phyloP scores from a whole-genome alignment of 2,888 invertebrate genomes.

The Hylaea fasciaria region DNA sequence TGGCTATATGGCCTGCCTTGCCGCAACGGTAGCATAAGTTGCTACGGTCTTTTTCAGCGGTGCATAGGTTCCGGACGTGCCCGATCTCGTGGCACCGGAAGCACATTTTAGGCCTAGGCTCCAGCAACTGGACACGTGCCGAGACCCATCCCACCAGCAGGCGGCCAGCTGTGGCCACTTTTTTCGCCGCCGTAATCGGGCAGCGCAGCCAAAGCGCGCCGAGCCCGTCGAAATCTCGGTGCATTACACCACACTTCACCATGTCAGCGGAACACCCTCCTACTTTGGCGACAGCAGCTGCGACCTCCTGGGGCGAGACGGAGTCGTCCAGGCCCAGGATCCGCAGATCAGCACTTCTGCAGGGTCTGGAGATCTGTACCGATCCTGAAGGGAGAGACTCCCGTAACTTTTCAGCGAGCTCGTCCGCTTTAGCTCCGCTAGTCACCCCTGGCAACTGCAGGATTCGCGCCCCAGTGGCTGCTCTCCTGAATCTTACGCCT shows the following conservation, averaged over 20 bases:
- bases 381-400: too few relatives aligned
- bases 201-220: not conserved
- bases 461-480: too few relatives aligned
- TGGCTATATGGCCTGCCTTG: not conserved
- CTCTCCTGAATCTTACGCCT: too few relatives aligned
- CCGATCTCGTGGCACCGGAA: not conserved
- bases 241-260: not conserved
- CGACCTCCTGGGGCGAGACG: too few relatives aligned
- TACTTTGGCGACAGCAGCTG: not conserved
- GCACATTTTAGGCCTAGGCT: not conserved
- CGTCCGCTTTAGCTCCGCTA: too few relatives aligned
- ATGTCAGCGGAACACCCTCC: not conserved
- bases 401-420: too few relatives aligned
- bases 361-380: too few relatives aligned
- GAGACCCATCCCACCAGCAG: not conserved
- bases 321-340: too few relatives aligned
- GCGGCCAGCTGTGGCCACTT: not conserved
- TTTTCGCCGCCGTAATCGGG: not conserved
- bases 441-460: too few relatives aligned
- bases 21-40: not conserved
- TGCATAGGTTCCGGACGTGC: not conserved
- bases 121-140: not conserved
- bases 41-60: not conserved
- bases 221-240: not conserved
- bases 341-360: too few relatives aligned